Base-by-base conservation (phyloP, 2,888 invertebrate species). In the Hydrotaea diabolus region DNA sequence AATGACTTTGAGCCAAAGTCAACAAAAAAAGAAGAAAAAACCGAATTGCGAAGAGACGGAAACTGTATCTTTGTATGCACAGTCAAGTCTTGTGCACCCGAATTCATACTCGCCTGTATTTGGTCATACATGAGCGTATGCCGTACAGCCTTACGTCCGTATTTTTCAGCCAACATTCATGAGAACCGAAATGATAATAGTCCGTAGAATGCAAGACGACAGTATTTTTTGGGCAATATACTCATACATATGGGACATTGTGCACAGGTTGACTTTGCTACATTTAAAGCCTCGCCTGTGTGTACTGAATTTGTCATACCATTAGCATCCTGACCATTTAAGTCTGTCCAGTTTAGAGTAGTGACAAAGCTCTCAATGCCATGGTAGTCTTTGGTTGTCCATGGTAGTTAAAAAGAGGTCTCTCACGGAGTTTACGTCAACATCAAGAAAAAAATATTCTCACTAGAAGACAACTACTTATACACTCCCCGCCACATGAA, bases 1-100 rank as follows among this genome's bases (percentile, higher is more conserved):
- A 79, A 76, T 75, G 72, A 82, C 71, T 79, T 72, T 71, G 55
- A 62, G 62, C 31, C 64, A 76, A 74, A 57, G 53, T 19, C 19
- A 11, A 66, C 31, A 31, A 39, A 9, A 69, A 43, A 53, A 19
- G 1, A 36, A 53, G 0, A 31, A 39, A 43, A 55, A 19, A 36
- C 46, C 31, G 31, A 31, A 69, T 11, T 23, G 19, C 9, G n/a
- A 62, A 15, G 3, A 17, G 43, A 71, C 62, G 62, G 21, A 55
- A 59, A 64, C 2, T 55, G 36, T 69, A 69, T 69, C 43, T 69
- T 69, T 46, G 69, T 69, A 15, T 69, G 46, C 43, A 15, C 69
- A 69, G 69, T 5, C 69, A 69, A 66, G 66, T 66, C 66, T 21
- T 39, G 43, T 39, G 21, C 17, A 17, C 43, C 11, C 21, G 19